Base-by-base conservation (phyloP, 2,888 invertebrate genomes). In the Perizoma flavofasciatum region DNA sequence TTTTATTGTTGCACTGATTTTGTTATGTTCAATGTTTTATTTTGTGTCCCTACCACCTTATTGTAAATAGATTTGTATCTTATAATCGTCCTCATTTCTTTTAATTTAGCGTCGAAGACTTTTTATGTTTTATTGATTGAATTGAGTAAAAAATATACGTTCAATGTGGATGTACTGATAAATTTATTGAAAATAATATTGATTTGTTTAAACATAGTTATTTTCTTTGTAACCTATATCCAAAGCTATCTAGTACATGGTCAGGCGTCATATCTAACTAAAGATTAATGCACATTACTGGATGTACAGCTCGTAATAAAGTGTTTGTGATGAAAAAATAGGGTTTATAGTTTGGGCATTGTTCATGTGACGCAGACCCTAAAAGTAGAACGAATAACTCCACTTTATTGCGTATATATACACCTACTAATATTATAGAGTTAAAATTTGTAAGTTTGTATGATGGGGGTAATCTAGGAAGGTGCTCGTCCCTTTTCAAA, bases 141-240 rank as follows among this genome's bases (percentile, higher is more conserved):
- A 55, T 87, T 86, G 81, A 83, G 83, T 85, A 75, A 86, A 83
- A 86, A 75, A 83, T 82, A 81, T 79, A 79, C 89, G 88, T 90
- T 91, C 89, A 82, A 85, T 85, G 88, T 89, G 90, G 89, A 89
- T 90, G 91, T 89, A 89, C 89, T 88, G 90, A 91, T 89, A 90
- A 86, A 79, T 89, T 89, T 89, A 91, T 88, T 89, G 89, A 85
- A 90, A 91, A 91, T 92, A 92, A 91, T 92, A 92, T 91, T 89
- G 92, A 92, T 89, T 90, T 92, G 92, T 92, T 92, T 91, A 91
- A 87, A 86, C 63, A 72, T 62, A 69, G 74, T 63, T 69, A 73
- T 81, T 82, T 83, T 78, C 66, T 77, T 73, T 75, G 52, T 41
- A 40, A 53, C 49, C 63, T 61, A 33, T 56, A 11, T 44, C 49